Evolutionary conservation across 92 coral and sea anemone species (phyloP).

Genomic region (Pocillopora meandrina): DNA sequence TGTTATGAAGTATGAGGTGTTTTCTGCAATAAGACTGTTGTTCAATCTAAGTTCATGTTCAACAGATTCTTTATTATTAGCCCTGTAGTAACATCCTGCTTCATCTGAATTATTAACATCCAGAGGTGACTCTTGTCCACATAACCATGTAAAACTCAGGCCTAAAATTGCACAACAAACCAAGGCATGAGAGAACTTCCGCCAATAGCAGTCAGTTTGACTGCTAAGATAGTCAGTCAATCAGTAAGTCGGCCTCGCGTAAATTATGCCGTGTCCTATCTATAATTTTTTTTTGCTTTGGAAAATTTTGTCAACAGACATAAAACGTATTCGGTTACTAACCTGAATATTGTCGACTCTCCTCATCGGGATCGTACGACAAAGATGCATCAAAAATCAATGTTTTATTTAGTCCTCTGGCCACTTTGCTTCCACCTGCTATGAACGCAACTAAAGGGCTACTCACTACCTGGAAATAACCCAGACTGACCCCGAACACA

Average conservation of each 20-base stretch:
- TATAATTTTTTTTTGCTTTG: too few relatives aligned
- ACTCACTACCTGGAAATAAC: conserved; percentile 31
- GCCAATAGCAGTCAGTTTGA: background rate
- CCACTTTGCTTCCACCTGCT: conserved; percentile 44
- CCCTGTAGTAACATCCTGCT: too few relatives aligned
- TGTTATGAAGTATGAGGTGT: too few relatives aligned
- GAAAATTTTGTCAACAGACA: too few relatives aligned
- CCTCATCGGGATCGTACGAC: conserved; percentile 43
- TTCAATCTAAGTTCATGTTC: too few relatives aligned
- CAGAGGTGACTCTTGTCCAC: too few relatives aligned
- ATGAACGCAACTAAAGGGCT: conserved; percentile 51
- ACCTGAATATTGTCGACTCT: conserved; percentile 9
- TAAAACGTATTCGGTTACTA: background rate
- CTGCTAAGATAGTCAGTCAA: background rate
- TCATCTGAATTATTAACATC: too few relatives aligned
- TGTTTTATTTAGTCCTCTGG: conserved; percentile 11
- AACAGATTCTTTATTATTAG: too few relatives aligned
- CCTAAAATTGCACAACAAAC: background rate
- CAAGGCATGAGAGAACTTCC: background rate
- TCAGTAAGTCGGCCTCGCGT: background rate
- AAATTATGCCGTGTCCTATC: too few relatives aligned
- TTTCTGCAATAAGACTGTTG: too few relatives aligned
- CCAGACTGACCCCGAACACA: conserved; percentile 24
- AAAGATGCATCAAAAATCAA: conserved; percentile 45
- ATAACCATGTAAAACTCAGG: background rate